phyloP scores from a whole-genome alignment of 1,140 invertebrate genomes.

The Hypsibius dujardini region DNA sequence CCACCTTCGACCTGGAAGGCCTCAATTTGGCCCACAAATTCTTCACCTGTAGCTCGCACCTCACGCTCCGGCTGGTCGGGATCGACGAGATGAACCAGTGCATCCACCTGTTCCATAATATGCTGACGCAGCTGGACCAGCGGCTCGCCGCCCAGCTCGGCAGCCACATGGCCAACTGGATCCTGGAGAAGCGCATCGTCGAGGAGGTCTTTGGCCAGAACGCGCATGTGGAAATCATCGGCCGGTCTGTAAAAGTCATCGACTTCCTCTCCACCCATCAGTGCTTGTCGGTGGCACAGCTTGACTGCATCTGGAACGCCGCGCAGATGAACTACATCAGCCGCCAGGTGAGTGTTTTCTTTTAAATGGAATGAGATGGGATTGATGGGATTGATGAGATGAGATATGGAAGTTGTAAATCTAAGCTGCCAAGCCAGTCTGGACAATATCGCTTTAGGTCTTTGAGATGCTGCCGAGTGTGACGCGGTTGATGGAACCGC shows the following conservation, averaged over 20 bases:
- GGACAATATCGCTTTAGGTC: no score
- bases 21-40: slow-evolving; percentile 80
- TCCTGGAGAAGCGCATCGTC: slow-evolving; percentile 74
- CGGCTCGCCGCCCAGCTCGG: slow-evolving; percentile 40
- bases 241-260: slow-evolving; percentile 44
- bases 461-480: slow-evolving; percentile 67
- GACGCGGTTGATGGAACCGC: slow-evolving; percentile 69
- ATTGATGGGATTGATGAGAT: no score
- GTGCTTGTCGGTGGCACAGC: slow-evolving; percentile 68
- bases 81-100: slow-evolving; percentile 68
- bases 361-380: no score
- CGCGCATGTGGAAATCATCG: slow-evolving; percentile 66
- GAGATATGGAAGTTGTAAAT: no score
- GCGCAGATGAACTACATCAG: slow-evolving; percentile 82
- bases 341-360: slow-evolving; percentile 49
- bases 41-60: slow-evolving; percentile 64
- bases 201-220: slow-evolving; percentile 87
- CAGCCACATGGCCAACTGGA: slow-evolving; percentile 63
- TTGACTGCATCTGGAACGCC: slow-evolving; percentile 79
- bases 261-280: slow-evolving; percentile 79
- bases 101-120: slow-evolving; percentile 15
- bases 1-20: slow-evolving; percentile 66
- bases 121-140: slow-evolving; percentile 8
- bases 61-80: slow-evolving; percentile 73
- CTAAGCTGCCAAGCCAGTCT: no score